phyloP scores from a whole-genome alignment of 2,888 invertebrate species.

The Nymphalis urticae region DNA sequence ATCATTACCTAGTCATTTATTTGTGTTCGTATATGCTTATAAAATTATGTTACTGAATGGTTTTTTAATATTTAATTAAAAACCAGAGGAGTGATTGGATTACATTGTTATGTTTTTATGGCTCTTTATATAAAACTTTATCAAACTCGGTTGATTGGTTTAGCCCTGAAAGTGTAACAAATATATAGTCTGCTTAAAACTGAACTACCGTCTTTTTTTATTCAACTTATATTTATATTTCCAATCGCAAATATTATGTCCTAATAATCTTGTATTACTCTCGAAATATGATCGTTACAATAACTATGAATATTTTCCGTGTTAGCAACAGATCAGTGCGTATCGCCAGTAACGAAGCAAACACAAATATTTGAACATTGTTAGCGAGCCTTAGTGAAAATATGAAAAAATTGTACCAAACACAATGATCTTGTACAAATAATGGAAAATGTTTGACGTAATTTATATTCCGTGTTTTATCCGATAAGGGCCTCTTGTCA shows the following conservation, averaged over 20 bases:
- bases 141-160: too few relatives aligned
- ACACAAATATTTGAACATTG: constrained; percentile 46
- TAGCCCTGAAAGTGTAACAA: too few relatives aligned
- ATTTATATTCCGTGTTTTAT: background rate
- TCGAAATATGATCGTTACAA: background rate
- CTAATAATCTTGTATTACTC: background rate
- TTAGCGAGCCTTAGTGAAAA: constrained; percentile 34
- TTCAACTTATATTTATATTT: too few relatives aligned
- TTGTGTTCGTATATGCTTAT: background rate
- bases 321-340: constrained; percentile 40
- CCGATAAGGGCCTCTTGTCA: background rate
- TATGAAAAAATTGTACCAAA: constrained; percentile 20
- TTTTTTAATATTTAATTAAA: too few relatives aligned
- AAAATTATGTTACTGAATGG: too few relatives aligned
- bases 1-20: constrained; percentile 24
- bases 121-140: too few relatives aligned
- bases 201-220: too few relatives aligned
- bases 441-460: constrained; percentile 1
- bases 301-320: constrained; percentile 22
- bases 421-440: constrained; percentile 9
- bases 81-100: too few relatives aligned
- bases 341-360: constrained; percentile 37
- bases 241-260: too few relatives aligned
- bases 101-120: too few relatives aligned
- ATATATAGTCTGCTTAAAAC: too few relatives aligned